phyloP scores from a whole-genome alignment of 2,113 vertebrate species.

The Athene noctua region DNA sequence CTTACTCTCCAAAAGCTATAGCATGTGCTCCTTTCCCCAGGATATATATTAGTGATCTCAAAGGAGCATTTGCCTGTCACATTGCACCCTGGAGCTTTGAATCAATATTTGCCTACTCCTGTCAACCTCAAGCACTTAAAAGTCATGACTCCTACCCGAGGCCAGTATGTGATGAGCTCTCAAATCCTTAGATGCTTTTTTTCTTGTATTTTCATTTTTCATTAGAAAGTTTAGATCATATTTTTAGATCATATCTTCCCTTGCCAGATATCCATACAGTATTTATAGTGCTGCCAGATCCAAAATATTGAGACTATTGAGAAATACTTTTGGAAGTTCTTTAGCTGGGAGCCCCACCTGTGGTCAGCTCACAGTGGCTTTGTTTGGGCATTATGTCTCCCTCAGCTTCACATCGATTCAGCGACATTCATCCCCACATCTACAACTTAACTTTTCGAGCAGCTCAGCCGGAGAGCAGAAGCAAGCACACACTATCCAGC shows the following conservation, averaged over 20 bases:
- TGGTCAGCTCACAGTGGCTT: background rate
- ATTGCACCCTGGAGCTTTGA: background rate
- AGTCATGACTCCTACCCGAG: background rate
- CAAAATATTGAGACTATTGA: background rate
- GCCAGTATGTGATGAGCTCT: background rate
- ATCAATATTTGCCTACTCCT: slow-evolving; percentile 1
- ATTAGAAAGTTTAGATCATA: background rate
- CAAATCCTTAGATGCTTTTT: background rate
- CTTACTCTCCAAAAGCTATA: background rate
- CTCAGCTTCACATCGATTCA: background rate
- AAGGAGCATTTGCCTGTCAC: background rate
- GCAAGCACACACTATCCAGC: background rate
- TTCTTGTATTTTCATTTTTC: background rate
- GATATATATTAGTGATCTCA: background rate
- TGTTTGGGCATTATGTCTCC: fast-evolving
- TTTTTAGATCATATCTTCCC: background rate
- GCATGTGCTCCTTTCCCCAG: background rate
- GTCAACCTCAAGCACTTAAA: background rate
- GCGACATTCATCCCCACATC: background rate
- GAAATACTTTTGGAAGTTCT: background rate
- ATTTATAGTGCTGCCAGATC: background rate
- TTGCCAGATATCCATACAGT: background rate
- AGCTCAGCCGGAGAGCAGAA: background rate
- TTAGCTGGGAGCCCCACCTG: background rate
- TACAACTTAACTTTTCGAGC: background rate